Evolutionary conservation across 2,888 invertebrate species (phyloP), one percentile per base, ranked within the genome.

Genomic region (Cosmia pyralina): DNA sequence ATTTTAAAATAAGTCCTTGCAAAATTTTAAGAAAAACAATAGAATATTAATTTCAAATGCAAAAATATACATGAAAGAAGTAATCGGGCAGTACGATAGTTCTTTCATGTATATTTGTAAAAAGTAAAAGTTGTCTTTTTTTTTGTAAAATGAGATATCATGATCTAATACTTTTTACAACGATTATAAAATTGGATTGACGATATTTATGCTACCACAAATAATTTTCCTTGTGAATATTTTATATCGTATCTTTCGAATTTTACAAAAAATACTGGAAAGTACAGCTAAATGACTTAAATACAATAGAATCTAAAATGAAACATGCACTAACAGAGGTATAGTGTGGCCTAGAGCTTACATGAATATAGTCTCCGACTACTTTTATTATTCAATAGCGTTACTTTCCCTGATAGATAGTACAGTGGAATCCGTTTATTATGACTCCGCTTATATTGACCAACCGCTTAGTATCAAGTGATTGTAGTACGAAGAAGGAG

Each of bases 21-120:
- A 70, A 72, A 67, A 69, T 59, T 81, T 75, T 69, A 81, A 69
- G 58, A 72, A 81, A 73, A 69, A 84, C 68, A 77, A 66, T 82
- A 7, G 28, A 75, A 66, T 84, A 71, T 69, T 72, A 79, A 81
- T 64, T 64, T 64, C 10, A 74, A 79, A 76, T 72, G 73, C 75
- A 82, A 81, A 74, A 72, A 78, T 80, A 81, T 79, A 85, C 73
- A 83, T 22, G 67, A 41, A 52, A 55, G 5, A 53, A 66, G 13
- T 65, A n/a, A 77, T 81, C 52, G 66, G 58, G 76, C 48, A 55
- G 4, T 74, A 67, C 10, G n/a, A n/a, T n/a, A n/a, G n/a, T n/a
- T n/a, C n/a, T n/a, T n/a, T n/a, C n/a, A n/a, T n/a, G n/a, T n/a
- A n/a, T n/a, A n/a, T n/a, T n/a, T n/a, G n/a, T n/a, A n/a, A n/a